These are phyloP conservation scores for Drosophila carrolli DNA, from an alignment of 1,140 invertebrate species.

Conservation along the genomic window DNA sequence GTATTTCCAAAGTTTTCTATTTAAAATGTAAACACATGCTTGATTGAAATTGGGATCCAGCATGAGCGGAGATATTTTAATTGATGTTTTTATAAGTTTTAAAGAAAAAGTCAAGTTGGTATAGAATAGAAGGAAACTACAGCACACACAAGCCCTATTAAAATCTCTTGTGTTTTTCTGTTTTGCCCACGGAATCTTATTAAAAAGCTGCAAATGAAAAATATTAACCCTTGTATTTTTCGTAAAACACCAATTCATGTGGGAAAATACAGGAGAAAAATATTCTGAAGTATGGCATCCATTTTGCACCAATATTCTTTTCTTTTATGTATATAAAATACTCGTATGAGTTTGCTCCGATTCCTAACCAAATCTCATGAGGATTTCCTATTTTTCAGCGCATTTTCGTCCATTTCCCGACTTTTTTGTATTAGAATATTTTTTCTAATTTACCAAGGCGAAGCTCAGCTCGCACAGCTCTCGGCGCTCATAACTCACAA, in stretches of 20 bases:
- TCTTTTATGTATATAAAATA: background rate
- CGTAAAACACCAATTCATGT: background rate
- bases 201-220: constrained; percentile 7
- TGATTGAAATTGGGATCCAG: constrained; percentile 65
- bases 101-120: constrained; percentile 21
- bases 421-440: constrained; percentile 52
- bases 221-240: constrained; percentile 1
- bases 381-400: constrained; percentile 57
- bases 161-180: background rate
- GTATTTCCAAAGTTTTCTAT: constrained; percentile 74
- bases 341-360: constrained; percentile 6
- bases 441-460: constrained; percentile 73
- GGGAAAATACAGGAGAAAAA: background rate
- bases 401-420: constrained; percentile 30
- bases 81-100: constrained; percentile 65
- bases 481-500: constrained; percentile 77
- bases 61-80: constrained; percentile 62
- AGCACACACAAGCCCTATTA: background rate
- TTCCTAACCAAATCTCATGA: constrained; percentile 60
- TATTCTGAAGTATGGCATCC: background rate
- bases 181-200: constrained; percentile 14
- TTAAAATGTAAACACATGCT: constrained; percentile 80
- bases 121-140: background rate
- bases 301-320: constrained; percentile 8
- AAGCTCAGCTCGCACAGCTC: constrained; percentile 57